Conservation (phyloP, 53 echinoderm and acorn worm genomes). For the Echinometra lucunter region DNA sequence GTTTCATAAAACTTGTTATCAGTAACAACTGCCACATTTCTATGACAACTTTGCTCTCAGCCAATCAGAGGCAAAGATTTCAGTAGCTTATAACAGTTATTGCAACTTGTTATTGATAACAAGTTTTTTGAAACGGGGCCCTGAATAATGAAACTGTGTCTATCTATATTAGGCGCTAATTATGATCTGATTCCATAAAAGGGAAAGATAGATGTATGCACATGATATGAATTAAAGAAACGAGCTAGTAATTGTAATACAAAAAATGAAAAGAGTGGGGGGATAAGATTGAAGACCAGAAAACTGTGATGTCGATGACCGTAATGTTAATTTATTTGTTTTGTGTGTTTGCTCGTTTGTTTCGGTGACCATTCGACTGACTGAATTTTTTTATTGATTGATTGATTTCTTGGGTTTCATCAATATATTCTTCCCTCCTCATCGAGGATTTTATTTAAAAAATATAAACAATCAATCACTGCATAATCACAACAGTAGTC, state of each 20-base stretch:
- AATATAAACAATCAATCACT: too few relatives aligned
- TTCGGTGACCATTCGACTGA: not conserved
- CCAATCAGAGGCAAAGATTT: too few relatives aligned
- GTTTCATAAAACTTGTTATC: too few relatives aligned
- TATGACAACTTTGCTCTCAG: too few relatives aligned
- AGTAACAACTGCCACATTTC: too few relatives aligned
- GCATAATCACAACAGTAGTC: too few relatives aligned
- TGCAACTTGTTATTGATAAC: too few relatives aligned
- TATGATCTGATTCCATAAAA: not conserved
- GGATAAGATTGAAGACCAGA: not conserved
- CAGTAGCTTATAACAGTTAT: too few relatives aligned
- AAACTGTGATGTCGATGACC: not conserved
- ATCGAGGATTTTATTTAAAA: too few relatives aligned
- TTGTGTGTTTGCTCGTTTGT: not conserved
- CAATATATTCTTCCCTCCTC: too few relatives aligned
- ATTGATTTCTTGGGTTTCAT: not conserved
- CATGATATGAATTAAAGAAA: not conserved
- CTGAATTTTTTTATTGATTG: not conserved
- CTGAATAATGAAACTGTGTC: conserved; percentile 27
- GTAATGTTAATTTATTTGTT: not conserved
- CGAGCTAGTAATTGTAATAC: not conserved
- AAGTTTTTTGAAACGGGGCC: too few relatives aligned
- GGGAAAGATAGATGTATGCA: not conserved
- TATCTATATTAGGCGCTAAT: not conserved
- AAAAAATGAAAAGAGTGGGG: too few relatives aligned